Evolutionary conservation across 2,797 vertebrate genomes (phyloP), one percentile per base, ranked within the genome.

Genomic region (Eulemur albifrons): DNA sequence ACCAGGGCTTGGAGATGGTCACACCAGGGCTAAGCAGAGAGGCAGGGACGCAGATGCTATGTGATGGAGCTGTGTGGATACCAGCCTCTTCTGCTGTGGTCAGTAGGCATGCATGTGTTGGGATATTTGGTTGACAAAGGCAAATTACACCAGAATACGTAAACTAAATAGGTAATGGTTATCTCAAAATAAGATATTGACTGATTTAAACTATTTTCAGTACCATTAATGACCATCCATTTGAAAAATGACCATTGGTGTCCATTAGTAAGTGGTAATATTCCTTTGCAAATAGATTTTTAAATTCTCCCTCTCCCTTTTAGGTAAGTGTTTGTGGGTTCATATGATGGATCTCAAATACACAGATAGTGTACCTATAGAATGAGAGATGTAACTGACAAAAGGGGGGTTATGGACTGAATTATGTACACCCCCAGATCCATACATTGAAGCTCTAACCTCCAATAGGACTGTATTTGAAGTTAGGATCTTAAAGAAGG

Each of bases 61-160:
- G 7, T 13, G 27, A 25, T 21, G 11, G 1, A 40, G 35, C 13
- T 76, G 0, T 35, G 1, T 7, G 5, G 38, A 30, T 54, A 8
- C 0, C 5, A 63, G 38, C 2, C 17, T 75, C 8, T 30, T 59
- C 14, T 69, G 3, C 25, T 27, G 12, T 18, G 10, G 38, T 7
- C n/a, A 43, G 15, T 3, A 18, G 76, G 12, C n/a, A 12, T 14
- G 11, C 21, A 17, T 50, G 35, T 57, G 1, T 15, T 75, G 32
- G 17, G 7, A 48, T 59, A 5, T 69, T n/a, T 80, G 48, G 87
- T 50, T 76, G 21, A 67, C 21, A 80, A 59, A 79, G 32, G n/a
- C 30, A 43, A 61, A 5, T 23, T 93, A n/a, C 7, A 65, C 17
- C 17, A 91, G 25, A 80, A n/a, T 43, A 81, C 32, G 65, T 52